Conservation (phyloP, 64 coral and sea anemone species). For the Stichodactyla mertensii region DNA sequence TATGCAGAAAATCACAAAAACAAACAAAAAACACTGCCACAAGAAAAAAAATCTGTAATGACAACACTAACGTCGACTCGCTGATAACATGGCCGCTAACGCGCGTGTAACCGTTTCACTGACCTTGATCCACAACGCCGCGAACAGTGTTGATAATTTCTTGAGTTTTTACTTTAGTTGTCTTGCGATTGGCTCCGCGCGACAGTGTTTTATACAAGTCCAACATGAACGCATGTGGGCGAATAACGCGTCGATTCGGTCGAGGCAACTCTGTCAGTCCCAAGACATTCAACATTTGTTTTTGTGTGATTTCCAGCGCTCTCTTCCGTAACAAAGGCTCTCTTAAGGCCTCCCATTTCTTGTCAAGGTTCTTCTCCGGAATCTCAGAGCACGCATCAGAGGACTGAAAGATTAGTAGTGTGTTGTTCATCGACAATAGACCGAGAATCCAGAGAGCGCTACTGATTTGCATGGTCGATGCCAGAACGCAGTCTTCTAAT, state of each 20-base stretch:
- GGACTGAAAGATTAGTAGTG: slow-evolving; percentile 1
- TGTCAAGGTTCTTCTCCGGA: slow-evolving; percentile 27
- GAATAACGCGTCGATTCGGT: slow-evolving; percentile 52
- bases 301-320: slow-evolving; percentile 67
- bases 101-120: slow-evolving; percentile 29
- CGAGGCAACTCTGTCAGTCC: slow-evolving; percentile 71
- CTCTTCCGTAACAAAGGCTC: slow-evolving; percentile 65
- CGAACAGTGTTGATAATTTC: slow-evolving; percentile 62
- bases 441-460: slow-evolving; percentile 21
- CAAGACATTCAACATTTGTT: slow-evolving; percentile 71
- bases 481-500: background rate
- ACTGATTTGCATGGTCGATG: slow-evolving; percentile 24
- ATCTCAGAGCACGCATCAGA: slow-evolving; percentile 53
- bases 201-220: slow-evolving; percentile 88
- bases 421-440: slow-evolving; percentile 29
- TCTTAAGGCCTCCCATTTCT: slow-evolving; percentile 61
- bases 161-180: slow-evolving; percentile 17
- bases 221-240: slow-evolving; percentile 87
- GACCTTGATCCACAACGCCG: slow-evolving; percentile 89
- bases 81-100: slow-evolving; percentile 24
- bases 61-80: background rate
- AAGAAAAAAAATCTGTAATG: slow-evolving; percentile 29
- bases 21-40: slow-evolving; percentile 37
- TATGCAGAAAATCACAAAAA: slow-evolving; percentile 77
- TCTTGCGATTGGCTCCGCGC: slow-evolving; percentile 19